Evolutionary conservation across 1,140 invertebrate genomes (phyloP).

Genomic region (Vanessa atalanta): DNA sequence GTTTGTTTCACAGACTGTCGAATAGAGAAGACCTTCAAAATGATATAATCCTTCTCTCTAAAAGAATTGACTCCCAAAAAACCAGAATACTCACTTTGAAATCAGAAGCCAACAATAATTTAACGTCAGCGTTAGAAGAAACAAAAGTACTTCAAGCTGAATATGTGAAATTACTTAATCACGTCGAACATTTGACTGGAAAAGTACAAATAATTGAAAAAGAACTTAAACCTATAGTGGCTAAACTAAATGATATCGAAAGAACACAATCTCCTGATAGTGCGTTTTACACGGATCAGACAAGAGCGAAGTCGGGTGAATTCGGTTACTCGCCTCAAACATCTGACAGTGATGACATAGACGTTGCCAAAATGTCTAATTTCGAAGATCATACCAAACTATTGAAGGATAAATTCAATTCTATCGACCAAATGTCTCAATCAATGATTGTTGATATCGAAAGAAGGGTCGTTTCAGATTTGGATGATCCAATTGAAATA

Average conservation of each 20-base stretch:
- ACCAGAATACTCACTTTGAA: constrained; percentile 85
- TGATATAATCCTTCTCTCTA: constrained; percentile 85
- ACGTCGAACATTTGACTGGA: constrained; percentile 82
- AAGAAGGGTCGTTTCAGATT: constrained; percentile 56
- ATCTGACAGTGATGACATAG: constrained; percentile 76
- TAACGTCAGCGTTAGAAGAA: constrained; percentile 83
- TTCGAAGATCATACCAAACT: constrained; percentile 71
- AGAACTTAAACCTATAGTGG: constrained; percentile 82
- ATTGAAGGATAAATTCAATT: constrained; percentile 76
- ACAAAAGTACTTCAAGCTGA: constrained; percentile 84
- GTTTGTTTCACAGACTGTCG: constrained; percentile 82
- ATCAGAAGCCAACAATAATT: constrained; percentile 83
- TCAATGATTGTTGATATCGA: constrained; percentile 80
- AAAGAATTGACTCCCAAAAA: constrained; percentile 84
- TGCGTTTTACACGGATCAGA: constrained; percentile 72
- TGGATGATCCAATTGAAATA: constrained; percentile 52
- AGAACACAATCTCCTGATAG: constrained; percentile 72
- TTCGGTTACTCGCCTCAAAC: constrained; percentile 78
- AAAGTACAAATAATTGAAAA: constrained; percentile 83
- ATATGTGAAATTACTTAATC: constrained; percentile 82
- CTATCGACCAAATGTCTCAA: constrained; percentile 82
- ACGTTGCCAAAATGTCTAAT: constrained; percentile 62
- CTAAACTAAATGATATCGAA: constrained; percentile 75
- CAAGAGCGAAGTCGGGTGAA: constrained; percentile 74
- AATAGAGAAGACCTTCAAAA: constrained; percentile 91